Evolutionary conservation across 2,888 invertebrate genomes (phyloP), one percentile per base, ranked within the genome.

Genomic region (Chrysomela aeneicollis): DNA sequence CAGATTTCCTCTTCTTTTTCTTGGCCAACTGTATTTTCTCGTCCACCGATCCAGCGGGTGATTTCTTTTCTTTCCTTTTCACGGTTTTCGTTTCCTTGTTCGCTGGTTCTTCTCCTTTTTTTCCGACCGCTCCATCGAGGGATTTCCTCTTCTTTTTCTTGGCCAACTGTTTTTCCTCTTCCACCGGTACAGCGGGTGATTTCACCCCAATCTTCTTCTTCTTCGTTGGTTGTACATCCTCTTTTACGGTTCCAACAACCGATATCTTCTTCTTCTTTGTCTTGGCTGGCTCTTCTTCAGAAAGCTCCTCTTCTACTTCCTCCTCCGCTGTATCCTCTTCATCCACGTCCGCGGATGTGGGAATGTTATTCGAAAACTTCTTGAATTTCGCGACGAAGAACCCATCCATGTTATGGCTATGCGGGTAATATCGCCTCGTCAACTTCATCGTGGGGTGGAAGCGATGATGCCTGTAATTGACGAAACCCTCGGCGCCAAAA

Each of bases 331-430:
- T 84, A 69, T 84, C 84, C 74, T 84, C 84, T 59, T 74, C 67
- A 30, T 75, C 75, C 32, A 74, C 73, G 22, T 73, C 71, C 6
- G 59, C 66, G 64, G 76, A 64, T 66, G 81, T 74, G 71, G 84
- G 71, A 49, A 78, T 76, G 12, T 88, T 86, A 84, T 97, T 95
- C 0, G 94, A 95, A 81, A 97, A 92, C 80, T 99, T 99, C 84
- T 97, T 96, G 12, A 99, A 83, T 84, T 99, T 99, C 0, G 98
- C 98, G 1, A 99, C 97, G 85, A 92, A 99, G 83, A 99, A 99
- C 2, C 99, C 99, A 84, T 99, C 99, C 93, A 99, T 95, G 81
- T 99, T 99, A 81, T 99, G 97, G 2, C 93, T 92, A 81, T 99
- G 99, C 0, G 99, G 99, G 84, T 99, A 99, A 84, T 95, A 97